A percentile compares a stretch with the other conserved stretches of the same genome.
These are phyloP conservation scores for Willisornis vidua DNA, from an alignment of 2,113 vertebrate genomes.

Conservation along the genomic window DNA sequence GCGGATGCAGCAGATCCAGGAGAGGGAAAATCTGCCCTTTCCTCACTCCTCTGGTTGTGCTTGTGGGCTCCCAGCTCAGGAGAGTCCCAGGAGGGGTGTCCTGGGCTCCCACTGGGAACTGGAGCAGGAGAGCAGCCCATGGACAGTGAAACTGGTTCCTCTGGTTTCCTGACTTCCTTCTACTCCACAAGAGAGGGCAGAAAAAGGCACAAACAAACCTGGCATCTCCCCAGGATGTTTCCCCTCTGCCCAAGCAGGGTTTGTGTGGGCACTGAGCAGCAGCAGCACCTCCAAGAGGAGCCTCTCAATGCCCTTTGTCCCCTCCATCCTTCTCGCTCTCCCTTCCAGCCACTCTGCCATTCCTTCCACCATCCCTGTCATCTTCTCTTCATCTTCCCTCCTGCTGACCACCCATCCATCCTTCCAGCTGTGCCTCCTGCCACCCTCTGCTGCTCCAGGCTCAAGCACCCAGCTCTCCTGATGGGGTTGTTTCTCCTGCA, in stretches of 20 bases:
- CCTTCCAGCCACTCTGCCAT: fast-evolving
- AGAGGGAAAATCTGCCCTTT: not conserved
- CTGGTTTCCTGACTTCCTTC: not conserved
- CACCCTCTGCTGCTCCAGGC: not conserved
- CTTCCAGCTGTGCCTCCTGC: not conserved
- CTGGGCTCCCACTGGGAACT: not conserved
- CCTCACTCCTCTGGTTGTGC: not conserved
- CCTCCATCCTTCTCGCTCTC: not conserved
- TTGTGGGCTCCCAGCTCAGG: not conserved
- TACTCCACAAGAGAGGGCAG: fast-evolving
- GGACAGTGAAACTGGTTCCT: not conserved
- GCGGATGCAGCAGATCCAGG: fast-evolving
- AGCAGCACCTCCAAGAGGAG: not conserved
- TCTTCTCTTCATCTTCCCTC: not conserved
- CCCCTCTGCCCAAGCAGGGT: not conserved
- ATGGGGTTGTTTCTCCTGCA: fast-evolving
- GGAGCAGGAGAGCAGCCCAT: not conserved
- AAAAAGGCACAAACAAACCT: not conserved
- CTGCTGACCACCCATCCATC: fast-evolving
- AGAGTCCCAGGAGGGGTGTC: not conserved
- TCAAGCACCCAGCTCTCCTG: not conserved
- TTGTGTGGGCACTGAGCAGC: not conserved
- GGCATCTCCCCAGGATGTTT: not conserved
- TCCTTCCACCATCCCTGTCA: not conserved
- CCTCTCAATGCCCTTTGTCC: not conserved